Evolutionary conservation across 53 echinoderm and acorn worm species (phyloP), one percentile per base, ranked within the genome.

Genomic region (Luidia sarsii): DNA sequence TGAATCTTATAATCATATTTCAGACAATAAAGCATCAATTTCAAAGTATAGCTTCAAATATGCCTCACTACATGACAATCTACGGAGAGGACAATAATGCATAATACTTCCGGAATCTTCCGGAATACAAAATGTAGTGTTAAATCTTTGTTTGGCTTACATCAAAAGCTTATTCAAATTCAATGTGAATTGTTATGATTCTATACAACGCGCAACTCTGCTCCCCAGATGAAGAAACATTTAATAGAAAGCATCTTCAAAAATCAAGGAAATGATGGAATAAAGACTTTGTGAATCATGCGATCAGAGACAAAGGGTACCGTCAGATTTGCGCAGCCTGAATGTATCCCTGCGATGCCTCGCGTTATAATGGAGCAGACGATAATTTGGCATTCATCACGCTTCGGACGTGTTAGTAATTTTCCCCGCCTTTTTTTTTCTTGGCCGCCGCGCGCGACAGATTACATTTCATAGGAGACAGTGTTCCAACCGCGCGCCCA

Each of bases 321-420:
- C 29, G 16, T 27, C n/a, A n/a, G n/a, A n/a, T 27, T 33, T 7
- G 41, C 49, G 70, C 48, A 50, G 48, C 70, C 39, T 32, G 48
- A 39, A 70, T 50, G 32, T 39, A 70, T 70, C 70, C 30, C 27
- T 18, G 33, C 11, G 1, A 53, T 15, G 53, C 13, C 35, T 18
- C 10, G 33, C 33, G 35, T 33, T 53, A 53, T 68, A 46, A 39
- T 30, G 25, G 19, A 39, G 35, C 46, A 39, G 57, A 75, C 28
- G 57, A 50, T 50, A 29, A 75, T 52, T 33, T 25, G 16, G 25
- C n/a, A 57, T 57, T 57, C 75, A 57, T 75, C 75, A 75, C 75
- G 59, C 75, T 7, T 39, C 35, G 31, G 39, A 75, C 60, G 75
- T 57, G 75, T 75, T 46, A 45, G 75, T 57, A 15, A 75, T 75